Evolutionary conservation across 2,113 vertebrate species (phyloP).

Genomic region (Sclerurus mexicanus): DNA sequence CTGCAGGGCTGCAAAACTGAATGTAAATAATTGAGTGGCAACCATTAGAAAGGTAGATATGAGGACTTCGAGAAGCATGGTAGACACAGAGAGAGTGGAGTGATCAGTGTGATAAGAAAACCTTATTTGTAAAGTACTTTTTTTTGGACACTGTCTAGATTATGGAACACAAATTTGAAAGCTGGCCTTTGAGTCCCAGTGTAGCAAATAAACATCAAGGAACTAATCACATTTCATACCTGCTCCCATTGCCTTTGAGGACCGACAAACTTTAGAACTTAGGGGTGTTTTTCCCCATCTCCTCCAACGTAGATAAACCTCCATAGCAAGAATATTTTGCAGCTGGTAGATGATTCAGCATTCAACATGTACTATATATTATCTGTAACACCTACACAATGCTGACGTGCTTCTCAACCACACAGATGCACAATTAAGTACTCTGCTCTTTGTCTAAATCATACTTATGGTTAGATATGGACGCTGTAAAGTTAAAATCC

Average conservation of each 20-base stretch:
- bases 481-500: background rate
- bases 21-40: background rate
- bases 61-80: background rate
- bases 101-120: background rate
- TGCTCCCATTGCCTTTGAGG: conserved; percentile 53
- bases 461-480: background rate
- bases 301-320: background rate
- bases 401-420: background rate
- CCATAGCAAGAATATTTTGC: background rate
- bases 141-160: background rate
- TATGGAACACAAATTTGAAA: background rate
- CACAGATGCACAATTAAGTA: background rate
- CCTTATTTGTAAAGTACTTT: background rate
- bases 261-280: background rate
- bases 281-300: background rate
- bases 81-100: background rate
- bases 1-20: background rate
- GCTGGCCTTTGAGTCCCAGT: background rate
- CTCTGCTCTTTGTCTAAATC: background rate
- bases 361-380: background rate
- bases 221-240: background rate
- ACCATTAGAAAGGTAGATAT: background rate
- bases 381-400: background rate
- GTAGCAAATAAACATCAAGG: background rate
- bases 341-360: background rate